phyloP scores from a whole-genome alignment of 2,113 vertebrate species.

The Rhabdomys dilectus region DNA sequence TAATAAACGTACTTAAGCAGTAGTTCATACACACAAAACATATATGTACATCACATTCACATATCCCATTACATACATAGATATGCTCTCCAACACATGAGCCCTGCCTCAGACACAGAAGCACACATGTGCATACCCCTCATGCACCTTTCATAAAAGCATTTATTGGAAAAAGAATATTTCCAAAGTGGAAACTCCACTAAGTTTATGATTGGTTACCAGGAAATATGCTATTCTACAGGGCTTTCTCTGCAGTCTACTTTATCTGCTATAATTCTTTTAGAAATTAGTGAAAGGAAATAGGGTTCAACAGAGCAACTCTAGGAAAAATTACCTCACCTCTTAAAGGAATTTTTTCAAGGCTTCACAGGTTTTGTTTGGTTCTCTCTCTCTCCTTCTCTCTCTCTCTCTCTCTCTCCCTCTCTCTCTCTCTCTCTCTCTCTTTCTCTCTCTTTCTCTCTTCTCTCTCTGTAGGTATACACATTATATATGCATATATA shows the following conservation, averaged over 20 bases:
- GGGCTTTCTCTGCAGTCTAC: neutral
- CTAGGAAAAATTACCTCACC: neutral
- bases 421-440: too few species aligned
- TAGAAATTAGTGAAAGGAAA: neutral
- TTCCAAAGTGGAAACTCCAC: neutral
- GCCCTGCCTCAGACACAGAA: neutral
- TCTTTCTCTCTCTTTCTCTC: too few species aligned
- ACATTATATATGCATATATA: neutral
- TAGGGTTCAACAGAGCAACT: neutral
- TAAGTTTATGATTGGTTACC: neutral
- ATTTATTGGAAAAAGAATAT: slow-evolving; percentile 1
- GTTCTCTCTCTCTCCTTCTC: too few species aligned
- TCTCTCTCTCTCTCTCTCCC: too few species aligned
- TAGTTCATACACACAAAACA: neutral
- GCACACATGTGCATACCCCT: neutral
- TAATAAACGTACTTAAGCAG: neutral
- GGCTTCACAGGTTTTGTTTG: slow-evolving; percentile 13
- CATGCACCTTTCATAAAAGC: neutral
- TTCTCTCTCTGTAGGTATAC: too few species aligned
- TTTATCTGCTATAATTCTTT: neutral
- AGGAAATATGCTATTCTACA: neutral
- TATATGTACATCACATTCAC: neutral
- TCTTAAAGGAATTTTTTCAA: neutral
- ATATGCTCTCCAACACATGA: neutral
- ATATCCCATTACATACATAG: neutral